Evolutionary conservation across 2,888 invertebrate species (phyloP).

Genomic region (Nematopogon swammerdamellus): DNA sequence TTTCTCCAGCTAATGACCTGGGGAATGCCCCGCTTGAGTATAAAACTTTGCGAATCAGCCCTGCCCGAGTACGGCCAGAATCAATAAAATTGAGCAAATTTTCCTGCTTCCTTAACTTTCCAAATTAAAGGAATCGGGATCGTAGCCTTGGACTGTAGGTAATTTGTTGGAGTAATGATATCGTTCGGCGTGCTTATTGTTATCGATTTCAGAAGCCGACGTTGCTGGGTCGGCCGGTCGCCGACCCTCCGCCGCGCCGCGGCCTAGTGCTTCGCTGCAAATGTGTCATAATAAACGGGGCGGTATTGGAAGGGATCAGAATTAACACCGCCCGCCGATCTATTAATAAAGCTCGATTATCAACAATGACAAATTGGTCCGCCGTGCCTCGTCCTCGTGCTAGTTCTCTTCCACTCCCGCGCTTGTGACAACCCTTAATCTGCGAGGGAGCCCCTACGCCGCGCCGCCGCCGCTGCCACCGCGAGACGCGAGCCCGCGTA

Average conservation of each 20-base stretch:
- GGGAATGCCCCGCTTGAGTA: no score
- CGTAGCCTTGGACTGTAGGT: neutral
- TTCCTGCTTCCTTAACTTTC: neutral
- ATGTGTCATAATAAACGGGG: neutral
- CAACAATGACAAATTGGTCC: neutral
- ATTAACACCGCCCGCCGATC: neutral
- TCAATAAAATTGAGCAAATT: neutral
- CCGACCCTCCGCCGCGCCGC: no score
- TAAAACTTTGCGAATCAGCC: no score
- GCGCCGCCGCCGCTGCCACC: no score
- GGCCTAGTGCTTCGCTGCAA: no score
- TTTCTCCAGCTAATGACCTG: no score
- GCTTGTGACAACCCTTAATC: no score
- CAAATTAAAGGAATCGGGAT: neutral
- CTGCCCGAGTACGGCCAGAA: neutral
- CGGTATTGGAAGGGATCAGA: neutral
- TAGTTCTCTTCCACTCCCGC: no score
- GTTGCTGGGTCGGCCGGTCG: no score
- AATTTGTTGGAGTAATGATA: neutral
- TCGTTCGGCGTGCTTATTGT: neutral
- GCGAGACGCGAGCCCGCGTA: no score
- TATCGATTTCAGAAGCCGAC: no score
- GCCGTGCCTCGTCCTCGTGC: neutral
- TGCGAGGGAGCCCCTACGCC: no score
- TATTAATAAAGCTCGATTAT: neutral